Conservation (phyloP, 2,888 invertebrate genomes). For the Acleris laterana region DNA sequence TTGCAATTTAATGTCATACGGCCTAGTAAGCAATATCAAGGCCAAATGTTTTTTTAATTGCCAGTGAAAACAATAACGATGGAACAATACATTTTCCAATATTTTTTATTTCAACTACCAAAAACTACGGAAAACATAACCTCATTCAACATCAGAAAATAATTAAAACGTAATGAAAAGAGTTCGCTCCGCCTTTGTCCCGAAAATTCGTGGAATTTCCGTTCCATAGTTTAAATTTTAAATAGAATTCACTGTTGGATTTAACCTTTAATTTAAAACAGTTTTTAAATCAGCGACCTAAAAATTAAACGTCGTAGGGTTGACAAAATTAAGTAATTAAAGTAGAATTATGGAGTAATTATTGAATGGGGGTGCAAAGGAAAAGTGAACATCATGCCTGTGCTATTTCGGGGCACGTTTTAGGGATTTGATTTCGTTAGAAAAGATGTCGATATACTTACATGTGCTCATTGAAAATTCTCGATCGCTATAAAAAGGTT, state of each 20-base stretch:
- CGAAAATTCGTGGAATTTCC: constrained; percentile 20
- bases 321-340: constrained; percentile 63
- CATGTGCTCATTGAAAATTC: too few relatives aligned
- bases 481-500: too few relatives aligned
- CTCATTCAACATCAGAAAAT: constrained; percentile 20
- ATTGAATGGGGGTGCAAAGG: constrained; percentile 35
- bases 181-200: constrained; percentile 18
- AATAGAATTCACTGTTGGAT: constrained; percentile 26
- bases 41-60: too few relatives aligned
- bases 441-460: too few relatives aligned
- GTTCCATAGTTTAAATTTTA: constrained; percentile 27
- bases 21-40: too few relatives aligned
- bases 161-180: constrained; percentile 30
- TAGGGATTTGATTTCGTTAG: too few relatives aligned
- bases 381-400: background rate
- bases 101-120: constrained; percentile 9
- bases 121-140: constrained; percentile 24
- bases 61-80: background rate
- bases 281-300: constrained; percentile 51
- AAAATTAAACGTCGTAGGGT: constrained; percentile 52
- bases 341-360: constrained; percentile 55
- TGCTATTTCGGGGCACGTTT: too few relatives aligned
- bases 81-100: background rate
- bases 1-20: too few relatives aligned
- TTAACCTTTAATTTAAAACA: constrained; percentile 43